phyloP scores from a whole-genome alignment of 1,140 invertebrate genomes.

The Drosophila nasuta region DNA sequence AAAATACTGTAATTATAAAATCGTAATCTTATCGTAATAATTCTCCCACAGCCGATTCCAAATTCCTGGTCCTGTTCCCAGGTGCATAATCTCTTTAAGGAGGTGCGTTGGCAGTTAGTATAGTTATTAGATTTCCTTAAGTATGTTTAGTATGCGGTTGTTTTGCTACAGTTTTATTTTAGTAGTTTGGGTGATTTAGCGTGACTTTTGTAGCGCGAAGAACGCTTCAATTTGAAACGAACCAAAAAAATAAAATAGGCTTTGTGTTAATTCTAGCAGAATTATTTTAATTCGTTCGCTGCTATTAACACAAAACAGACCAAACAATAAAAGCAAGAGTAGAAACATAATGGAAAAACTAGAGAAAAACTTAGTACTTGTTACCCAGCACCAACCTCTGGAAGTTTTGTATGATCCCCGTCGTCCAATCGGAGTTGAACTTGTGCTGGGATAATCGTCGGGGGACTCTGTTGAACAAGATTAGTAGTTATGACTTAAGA shows the following conservation, averaged over 20 bases:
- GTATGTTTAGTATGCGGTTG: constrained; percentile 25
- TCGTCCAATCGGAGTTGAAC: constrained; percentile 88
- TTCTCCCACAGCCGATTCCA: constrained; percentile 7
- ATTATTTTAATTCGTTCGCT: constrained; percentile 4
- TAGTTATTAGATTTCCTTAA: constrained; percentile 11
- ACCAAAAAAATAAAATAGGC: background rate
- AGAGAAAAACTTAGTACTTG: constrained; percentile 40
- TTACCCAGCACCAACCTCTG: constrained; percentile 88
- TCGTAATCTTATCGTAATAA: background rate
- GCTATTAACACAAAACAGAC: constrained; percentile 21
- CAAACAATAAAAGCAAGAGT: constrained; percentile 39
- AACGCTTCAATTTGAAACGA: constrained; percentile 8
- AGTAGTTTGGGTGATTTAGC: constrained; percentile 36
- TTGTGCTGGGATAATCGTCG: constrained; percentile 88
- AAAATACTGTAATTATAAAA: background rate
- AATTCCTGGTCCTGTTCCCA: constrained; percentile 16
- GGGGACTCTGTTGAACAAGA: constrained; percentile 89
- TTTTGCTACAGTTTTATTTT: constrained; percentile 10
- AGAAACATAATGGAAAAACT: constrained; percentile 32
- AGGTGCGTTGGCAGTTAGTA: constrained; percentile 28
- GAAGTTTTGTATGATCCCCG: constrained; percentile 94
- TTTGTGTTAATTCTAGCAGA: constrained; percentile 17
- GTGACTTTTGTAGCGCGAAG: constrained; percentile 27
- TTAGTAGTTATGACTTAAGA: constrained; percentile 72
- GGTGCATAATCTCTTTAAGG: constrained; percentile 25